These are phyloP conservation scores for Orchestia grillus DNA, from an alignment of 1,140 invertebrate species.

Conservation along the genomic window DNA sequence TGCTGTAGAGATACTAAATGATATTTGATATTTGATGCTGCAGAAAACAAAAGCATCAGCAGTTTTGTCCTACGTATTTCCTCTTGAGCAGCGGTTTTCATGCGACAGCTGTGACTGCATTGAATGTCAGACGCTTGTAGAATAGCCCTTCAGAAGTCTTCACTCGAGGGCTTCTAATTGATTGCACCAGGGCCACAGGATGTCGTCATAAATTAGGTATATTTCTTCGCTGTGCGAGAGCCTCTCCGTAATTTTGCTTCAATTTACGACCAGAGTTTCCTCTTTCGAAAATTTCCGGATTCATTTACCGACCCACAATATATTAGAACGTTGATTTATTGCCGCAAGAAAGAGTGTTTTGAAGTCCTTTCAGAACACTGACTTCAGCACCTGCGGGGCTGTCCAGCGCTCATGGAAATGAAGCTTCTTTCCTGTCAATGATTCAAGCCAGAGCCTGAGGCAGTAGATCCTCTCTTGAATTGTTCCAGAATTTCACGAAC, in stretches of 20 bases:
- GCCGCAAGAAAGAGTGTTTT: not conserved
- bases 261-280: constrained; percentile 45
- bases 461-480: not conserved
- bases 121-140: not conserved
- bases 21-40: not conserved
- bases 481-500: not conserved
- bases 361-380: not conserved
- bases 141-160: not conserved
- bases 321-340: constrained; percentile 53
- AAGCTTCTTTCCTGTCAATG: not conserved
- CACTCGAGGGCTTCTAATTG: not conserved
- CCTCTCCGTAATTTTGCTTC: not conserved
- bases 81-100: not conserved
- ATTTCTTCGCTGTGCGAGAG: not conserved
- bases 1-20: not conserved
- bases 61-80: not conserved
- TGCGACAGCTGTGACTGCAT: not conserved
- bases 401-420: not conserved
- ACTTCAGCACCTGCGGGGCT: not conserved
- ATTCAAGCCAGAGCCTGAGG: not conserved
- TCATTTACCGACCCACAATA: constrained; percentile 28
- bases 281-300: constrained; percentile 12
- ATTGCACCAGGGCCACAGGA: not conserved
- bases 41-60: no score
- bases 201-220: constrained; percentile 14